Base-by-base conservation (phyloP, 2,888 invertebrate species). In the Coelopa pilipes region DNA sequence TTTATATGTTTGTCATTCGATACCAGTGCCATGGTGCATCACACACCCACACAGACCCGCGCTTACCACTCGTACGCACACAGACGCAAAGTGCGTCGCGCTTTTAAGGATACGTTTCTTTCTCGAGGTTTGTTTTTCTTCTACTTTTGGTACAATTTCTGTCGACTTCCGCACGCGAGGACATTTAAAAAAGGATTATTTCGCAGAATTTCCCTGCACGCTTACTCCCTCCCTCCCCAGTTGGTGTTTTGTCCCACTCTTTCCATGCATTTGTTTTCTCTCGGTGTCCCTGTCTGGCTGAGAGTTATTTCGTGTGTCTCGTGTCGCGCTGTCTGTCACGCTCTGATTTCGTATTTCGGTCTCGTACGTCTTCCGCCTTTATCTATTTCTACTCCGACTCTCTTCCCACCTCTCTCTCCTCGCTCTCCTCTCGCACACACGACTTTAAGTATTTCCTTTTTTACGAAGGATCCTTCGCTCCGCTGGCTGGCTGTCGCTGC, bases 341-440 rank as follows among this genome's bases (percentile, higher is more conserved):
- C 49, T 81, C 82, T 81, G 80, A 82, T 82, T 82, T 82, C 78
- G 80, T 79, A 80, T 82, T 80, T 81, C 78, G 80, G 81, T 79
- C 80, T 79, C 79, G 82, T 82, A 50, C 76, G 77, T 76, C 68
- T 45, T 24, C 75, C 74, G 76, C 76, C 77, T 72, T 78, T 34
- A 34, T 34, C 34, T 34, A 74, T 65, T 53, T 68, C 71, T n/a
- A 49, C 49, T 50, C 63, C 50, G 49, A 45, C 53, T 45, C 45
- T n/a, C 49, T 60, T 50, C 34, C 21, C 47, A 12, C 19, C 49
- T 19, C 47, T 5, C 47, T 12, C 19, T 46, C 19, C 12, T 47
- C 19, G 19, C 12, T 11, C 47, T 47, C 47, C 45, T 50, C 21
- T 19, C 11, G n/a, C 66, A 49, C 66, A 66, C 21, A 50, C 9